Conservation (phyloP, 2,113 vertebrate genomes). For the Condylura cristata region DNA sequence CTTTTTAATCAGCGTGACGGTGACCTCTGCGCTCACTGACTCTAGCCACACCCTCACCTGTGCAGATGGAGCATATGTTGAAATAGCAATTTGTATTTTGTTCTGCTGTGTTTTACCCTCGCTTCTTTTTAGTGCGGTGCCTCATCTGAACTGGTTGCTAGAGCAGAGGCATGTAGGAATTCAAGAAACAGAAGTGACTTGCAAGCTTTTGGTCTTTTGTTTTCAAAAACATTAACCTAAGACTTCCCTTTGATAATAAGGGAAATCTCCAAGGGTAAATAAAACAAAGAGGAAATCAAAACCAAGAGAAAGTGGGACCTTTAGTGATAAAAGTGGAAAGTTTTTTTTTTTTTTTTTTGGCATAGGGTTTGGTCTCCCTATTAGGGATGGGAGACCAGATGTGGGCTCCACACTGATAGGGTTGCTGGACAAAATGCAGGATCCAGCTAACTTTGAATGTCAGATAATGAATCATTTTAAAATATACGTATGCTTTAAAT, state of each 20-base stretch:
- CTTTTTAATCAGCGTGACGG: not conserved
- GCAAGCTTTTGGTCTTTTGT: not conserved
- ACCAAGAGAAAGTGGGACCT: not conserved
- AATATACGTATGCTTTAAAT: not conserved
- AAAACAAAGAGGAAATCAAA: slow-evolving; percentile 37
- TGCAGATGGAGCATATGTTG: too few species aligned
- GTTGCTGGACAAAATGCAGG: not conserved
- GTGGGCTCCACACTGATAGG: not conserved
- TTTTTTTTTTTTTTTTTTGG: not conserved
- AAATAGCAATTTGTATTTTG: not conserved
- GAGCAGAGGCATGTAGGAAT: not conserved
- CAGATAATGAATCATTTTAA: not conserved
- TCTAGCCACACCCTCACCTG: not conserved
- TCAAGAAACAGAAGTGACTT: not conserved
- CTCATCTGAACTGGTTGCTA: not conserved
- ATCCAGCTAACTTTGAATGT: not conserved
- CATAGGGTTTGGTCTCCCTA: not conserved
- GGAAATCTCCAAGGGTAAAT: not conserved
- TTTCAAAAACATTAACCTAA: slow-evolving; percentile 13
- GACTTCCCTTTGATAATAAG: slow-evolving; percentile 41
- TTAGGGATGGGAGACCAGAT: not conserved
- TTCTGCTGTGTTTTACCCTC: not conserved
- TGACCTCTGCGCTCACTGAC: not conserved
- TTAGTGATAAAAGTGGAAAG: not conserved
- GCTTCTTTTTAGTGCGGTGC: not conserved